Percentiles rank a stretch among this genome's conserved stretches.
These are phyloP conservation scores for Apotomis capreana DNA, from an alignment of 2,888 invertebrate species.

Conservation along the genomic window DNA sequence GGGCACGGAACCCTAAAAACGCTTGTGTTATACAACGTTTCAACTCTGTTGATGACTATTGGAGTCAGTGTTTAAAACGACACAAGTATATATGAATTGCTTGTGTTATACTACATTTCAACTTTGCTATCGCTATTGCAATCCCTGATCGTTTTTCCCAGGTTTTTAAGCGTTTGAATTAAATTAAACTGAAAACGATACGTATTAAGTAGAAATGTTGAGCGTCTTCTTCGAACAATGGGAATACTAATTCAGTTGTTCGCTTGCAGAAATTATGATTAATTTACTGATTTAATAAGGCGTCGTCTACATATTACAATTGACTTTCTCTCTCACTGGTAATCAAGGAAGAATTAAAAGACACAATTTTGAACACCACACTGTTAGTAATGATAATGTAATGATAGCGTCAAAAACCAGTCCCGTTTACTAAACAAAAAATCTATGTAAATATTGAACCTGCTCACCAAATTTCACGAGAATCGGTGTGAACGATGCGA, in stretches of 20 bases:
- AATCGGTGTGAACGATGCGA: no score
- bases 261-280: not conserved
- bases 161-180: constrained; percentile 6
- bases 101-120: not conserved
- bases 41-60: not conserved
- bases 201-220: not conserved
- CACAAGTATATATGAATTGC: not conserved
- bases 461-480: no score
- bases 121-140: not conserved
- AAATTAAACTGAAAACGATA: not conserved
- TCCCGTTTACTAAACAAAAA: no score
- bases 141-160: constrained; percentile 18
- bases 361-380: not conserved
- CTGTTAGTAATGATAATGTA: not conserved
- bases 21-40: no score
- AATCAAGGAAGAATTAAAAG: not conserved
- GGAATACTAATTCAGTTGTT: not conserved
- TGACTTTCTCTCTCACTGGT: not conserved
- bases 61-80: constrained; percentile 1
- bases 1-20: no score
- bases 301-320: not conserved
- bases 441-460: no score
- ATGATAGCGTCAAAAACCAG: not conserved
- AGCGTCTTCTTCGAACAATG: not conserved
- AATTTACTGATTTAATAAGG: not conserved